Evolutionary conservation across 2,797 vertebrate genomes (phyloP), one percentile per base, ranked within the genome.

Genomic region (Aldrovandia affinis): DNA sequence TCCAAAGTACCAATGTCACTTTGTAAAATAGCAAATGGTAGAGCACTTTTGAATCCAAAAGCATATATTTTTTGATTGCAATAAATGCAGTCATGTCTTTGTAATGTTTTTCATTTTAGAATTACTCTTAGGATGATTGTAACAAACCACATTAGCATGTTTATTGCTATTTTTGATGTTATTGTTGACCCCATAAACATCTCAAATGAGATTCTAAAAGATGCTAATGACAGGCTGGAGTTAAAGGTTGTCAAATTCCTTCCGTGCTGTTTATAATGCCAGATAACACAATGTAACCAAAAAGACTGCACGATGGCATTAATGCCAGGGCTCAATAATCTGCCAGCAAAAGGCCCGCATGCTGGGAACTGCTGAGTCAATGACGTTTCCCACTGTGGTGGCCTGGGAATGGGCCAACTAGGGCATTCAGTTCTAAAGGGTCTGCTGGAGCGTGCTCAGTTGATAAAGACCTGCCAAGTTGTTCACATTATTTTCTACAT

Each of bases 391-490:
- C 12, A 82, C 36, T 39, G 57, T 54, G 54, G 47, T 36, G 44
- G 42, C 33, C 84, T 85, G 84, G 86, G 81, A 87, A 83, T 57
- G 78, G 55, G 78, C 86, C 78, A 83, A 83, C 84, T 83, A 80
- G 57, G 78, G 12, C 81, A n/a, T 44, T 63, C 57, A 44, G 30
- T 33, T 70, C 47, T 44, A 73, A 12, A 47, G 54, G n/a, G 42
- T 28, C 25, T 25, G 39, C 9, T 15, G 63, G 20, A 57, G 25
- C 28, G 25, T 6, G n/a, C 79, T 50, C 68, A 54, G 65, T 20
- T 59, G 39, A 73, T 36, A 52, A 70, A 84, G 42, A 28, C 55
- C 18, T 77, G 50, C 28, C 65, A 55, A 75, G 68, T 28, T 77
- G 52, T 77, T 77, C 52, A 83, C 68, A 9, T 52, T 82, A 15